phyloP scores from a whole-genome alignment of 2,888 invertebrate genomes.

The Lottia scabra region DNA sequence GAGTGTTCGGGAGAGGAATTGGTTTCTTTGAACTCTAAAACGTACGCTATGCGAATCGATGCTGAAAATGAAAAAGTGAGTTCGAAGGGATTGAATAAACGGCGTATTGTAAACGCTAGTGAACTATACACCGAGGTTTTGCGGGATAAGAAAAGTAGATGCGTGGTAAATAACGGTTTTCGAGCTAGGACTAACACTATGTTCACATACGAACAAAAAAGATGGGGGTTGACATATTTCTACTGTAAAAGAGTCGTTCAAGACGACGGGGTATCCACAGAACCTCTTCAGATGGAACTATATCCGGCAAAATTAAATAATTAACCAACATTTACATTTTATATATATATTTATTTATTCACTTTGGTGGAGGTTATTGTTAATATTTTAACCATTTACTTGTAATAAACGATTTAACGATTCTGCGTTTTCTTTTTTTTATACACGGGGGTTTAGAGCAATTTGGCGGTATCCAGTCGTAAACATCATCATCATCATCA shows the following conservation, averaged over 20 bases:
- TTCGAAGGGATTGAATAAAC: constrained; percentile 3
- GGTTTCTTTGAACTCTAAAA: constrained; percentile 7
- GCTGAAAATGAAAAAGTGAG: constrained; percentile 4
- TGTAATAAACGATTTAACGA: too few species aligned
- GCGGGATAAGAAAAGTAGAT: not conserved
- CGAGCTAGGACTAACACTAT: not conserved
- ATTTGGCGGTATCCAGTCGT: too few species aligned
- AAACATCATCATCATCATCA: too few species aligned
- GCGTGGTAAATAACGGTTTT: constrained; percentile 2
- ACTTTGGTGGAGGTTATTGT: too few species aligned
- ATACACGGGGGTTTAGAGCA: too few species aligned
- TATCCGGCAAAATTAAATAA: not conserved
- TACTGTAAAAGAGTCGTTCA: constrained; percentile 6
- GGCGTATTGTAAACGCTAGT: not conserved
- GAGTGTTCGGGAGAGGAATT: not conserved
- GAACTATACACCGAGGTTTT: not conserved
- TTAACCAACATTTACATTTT: too few species aligned
- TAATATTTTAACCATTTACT: too few species aligned
- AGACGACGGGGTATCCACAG: not conserved
- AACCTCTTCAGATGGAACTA: constrained; percentile 1
- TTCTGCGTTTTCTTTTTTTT: too few species aligned
- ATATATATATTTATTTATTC: too few species aligned
- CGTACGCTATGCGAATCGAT: not conserved
- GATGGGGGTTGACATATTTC: not conserved
- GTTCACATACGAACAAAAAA: not conserved